These are phyloP conservation scores for Idaea dimidiata DNA, from an alignment of 2,888 invertebrate species.

Conservation along the genomic window DNA sequence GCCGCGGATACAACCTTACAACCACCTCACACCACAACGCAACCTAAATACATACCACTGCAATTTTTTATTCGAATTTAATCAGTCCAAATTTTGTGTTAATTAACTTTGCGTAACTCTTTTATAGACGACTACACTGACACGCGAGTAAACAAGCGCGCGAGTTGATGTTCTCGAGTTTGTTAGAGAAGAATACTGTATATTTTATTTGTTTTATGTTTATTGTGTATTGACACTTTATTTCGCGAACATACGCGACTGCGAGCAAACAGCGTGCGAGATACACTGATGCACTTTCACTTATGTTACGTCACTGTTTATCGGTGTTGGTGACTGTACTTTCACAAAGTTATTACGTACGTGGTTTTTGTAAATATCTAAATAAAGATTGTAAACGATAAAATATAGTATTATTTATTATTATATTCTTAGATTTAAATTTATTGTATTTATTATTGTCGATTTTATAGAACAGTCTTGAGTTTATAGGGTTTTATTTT, in stretches of 20 bases:
- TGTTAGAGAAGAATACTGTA: not conserved
- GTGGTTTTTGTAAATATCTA: not conserved
- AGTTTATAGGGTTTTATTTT: not conserved
- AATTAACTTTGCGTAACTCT: slow-evolving; percentile 6
- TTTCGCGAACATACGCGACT: slow-evolving; percentile 29
- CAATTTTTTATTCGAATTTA: slow-evolving; percentile 40
- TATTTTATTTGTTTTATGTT: slow-evolving; percentile 20
- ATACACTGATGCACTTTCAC: slow-evolving; percentile 62
- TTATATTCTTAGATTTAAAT: not conserved
- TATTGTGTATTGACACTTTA: slow-evolving; percentile 19
- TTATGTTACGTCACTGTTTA: slow-evolving; percentile 49
- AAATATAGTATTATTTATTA: not conserved
- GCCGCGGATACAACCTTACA: slow-evolving; percentile 33
- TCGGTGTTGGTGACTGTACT: slow-evolving; percentile 20
- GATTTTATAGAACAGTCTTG: slow-evolving; percentile 12
- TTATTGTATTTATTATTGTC: slow-evolving; percentile 27
- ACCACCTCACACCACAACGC: slow-evolving; percentile 31
- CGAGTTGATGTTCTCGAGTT: slow-evolving; percentile 4
- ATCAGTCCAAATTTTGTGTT: no score
- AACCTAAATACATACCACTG: slow-evolving; percentile 19
- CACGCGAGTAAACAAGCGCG: not conserved
- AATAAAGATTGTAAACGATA: not conserved
- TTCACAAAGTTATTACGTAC: slow-evolving; percentile 20
- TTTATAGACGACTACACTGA: not conserved
- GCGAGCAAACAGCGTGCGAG: slow-evolving; percentile 39